Evolutionary conservation across 1,140 invertebrate genomes (phyloP), one percentile per base, ranked within the genome.

Genomic region (Aculops lycopersici): DNA sequence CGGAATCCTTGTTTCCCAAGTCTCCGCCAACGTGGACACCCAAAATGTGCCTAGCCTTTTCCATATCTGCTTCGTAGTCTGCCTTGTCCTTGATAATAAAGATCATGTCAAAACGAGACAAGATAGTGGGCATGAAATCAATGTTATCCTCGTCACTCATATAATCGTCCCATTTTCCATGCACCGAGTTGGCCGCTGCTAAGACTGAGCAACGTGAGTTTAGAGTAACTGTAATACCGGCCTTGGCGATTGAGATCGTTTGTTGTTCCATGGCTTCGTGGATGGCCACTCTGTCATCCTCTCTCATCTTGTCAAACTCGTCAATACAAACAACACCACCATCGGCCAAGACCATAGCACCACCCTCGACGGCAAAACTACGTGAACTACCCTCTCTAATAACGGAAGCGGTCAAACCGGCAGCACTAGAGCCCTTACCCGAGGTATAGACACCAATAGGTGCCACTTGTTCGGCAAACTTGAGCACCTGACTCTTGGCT

Each of bases 251-350:
- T 2, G 88, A 95, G 49, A 98, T 98, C 1, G 92, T 98, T 58
- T 98, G 92, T 53, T 98, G 92, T 58, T 98, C 92, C 92, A 98
- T 98, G 21, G 90, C 92, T 62, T 98, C 92, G 53, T 98, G 92
- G 55, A 98, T 98, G 16, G 90, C 90, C 2, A 97, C 90, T 48
- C 90, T 64, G 56, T 98, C 92, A 55, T 97, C 88, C 60, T 98
- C 90, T 46, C 81, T 68, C 92, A 98, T 98, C 62, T 98, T 98
- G 59, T 98, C 92, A 60, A 98, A 98, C 57, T 98, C 92, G 56
- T 98, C 92, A 56, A 98, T 98, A 54, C 90, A 98, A 1, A 97
- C 88, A 8, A 95, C 84, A 24, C 92, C 92, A 21, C 88, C 88
- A 62, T 98, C 92, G 18, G 92, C 92, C 21, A 98, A 58, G 2